These are phyloP conservation scores for Machimus atricapillus DNA, from an alignment of 2,888 invertebrate genomes.

Conservation along the genomic window DNA sequence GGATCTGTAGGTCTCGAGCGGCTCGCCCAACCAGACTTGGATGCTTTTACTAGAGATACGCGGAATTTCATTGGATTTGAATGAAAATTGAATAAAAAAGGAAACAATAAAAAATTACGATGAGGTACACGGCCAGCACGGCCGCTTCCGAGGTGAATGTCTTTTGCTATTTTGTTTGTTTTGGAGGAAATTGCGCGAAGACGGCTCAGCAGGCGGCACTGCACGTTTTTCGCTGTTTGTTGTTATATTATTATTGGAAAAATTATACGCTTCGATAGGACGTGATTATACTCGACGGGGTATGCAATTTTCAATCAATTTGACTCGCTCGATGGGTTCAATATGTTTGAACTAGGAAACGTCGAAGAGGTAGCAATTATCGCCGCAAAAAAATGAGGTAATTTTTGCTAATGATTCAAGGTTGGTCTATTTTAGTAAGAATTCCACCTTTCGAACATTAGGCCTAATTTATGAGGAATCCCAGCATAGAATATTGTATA, in stretches of 20 bases:
- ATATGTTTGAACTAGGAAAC: neutral
- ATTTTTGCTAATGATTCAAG: neutral
- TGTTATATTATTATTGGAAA: neutral
- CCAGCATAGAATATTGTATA: neutral
- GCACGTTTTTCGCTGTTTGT: neutral
- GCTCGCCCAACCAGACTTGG: neutral
- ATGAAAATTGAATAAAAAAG: slow-evolving; percentile 7
- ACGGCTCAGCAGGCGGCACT: neutral
- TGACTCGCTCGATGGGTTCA: neutral
- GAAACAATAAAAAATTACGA: neutral
- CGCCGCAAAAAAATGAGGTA: neutral
- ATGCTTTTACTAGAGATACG: neutral
- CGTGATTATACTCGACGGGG: neutral
- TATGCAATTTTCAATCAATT: neutral
- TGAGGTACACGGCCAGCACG: slow-evolving; percentile 1
- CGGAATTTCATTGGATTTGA: slow-evolving; percentile 3
- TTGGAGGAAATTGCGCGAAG: neutral
- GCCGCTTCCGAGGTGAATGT: neutral
- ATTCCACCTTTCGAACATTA: neutral
- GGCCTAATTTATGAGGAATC: neutral
- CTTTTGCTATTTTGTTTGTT: neutral
- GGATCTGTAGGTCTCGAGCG: neutral
- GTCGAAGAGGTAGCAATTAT: neutral
- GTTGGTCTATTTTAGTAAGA: neutral
- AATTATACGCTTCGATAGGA: neutral